A percentile compares a stretch with the other conserved stretches of the same genome.
Evolutionary conservation across 2,113 vertebrate genomes (phyloP).

Genomic region (Ornithorhynchus anatinus): DNA sequence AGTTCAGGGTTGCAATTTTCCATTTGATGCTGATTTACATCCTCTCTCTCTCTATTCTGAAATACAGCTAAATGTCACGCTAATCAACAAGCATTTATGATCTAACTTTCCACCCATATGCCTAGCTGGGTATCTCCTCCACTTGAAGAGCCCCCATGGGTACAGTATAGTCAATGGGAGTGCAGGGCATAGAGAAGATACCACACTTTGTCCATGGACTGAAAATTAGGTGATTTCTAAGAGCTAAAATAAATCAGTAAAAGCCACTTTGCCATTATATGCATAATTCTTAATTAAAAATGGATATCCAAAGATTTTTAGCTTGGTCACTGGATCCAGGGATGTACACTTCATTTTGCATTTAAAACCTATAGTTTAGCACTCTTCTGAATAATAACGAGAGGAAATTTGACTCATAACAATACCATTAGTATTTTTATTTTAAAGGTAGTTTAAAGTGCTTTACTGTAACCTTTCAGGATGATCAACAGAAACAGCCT

Average conservation of each 20-base stretch:
- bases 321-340: background rate
- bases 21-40: constrained; percentile 58
- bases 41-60: constrained; percentile 27
- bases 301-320: constrained; percentile 47
- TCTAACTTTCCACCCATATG: constrained; percentile 39
- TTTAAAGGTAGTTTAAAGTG: background rate
- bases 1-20: constrained; percentile 18
- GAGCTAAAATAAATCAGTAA: constrained; percentile 57
- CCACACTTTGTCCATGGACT: constrained; percentile 56
- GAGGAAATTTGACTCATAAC: background rate
- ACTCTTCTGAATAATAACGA: background rate
- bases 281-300: constrained; percentile 52
- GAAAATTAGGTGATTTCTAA: constrained; percentile 62
- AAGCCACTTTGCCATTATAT: constrained; percentile 43
- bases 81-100: constrained; percentile 50
- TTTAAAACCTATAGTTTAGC: constrained; percentile 23
- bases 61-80: constrained; percentile 16
- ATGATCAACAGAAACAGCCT: too few species aligned
- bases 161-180: constrained; percentile 57
- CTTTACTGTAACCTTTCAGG: too few species aligned
- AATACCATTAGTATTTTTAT: constrained; percentile 11
- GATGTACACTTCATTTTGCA: constrained; percentile 43
- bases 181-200: constrained; percentile 56
- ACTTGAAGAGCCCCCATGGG: constrained; percentile 56
- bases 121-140: constrained; percentile 45